A percentile compares a stretch with the other conserved stretches of the same genome.
phyloP scores from a whole-genome alignment of 2,888 invertebrate genomes.

The Linyphia triangularis region DNA sequence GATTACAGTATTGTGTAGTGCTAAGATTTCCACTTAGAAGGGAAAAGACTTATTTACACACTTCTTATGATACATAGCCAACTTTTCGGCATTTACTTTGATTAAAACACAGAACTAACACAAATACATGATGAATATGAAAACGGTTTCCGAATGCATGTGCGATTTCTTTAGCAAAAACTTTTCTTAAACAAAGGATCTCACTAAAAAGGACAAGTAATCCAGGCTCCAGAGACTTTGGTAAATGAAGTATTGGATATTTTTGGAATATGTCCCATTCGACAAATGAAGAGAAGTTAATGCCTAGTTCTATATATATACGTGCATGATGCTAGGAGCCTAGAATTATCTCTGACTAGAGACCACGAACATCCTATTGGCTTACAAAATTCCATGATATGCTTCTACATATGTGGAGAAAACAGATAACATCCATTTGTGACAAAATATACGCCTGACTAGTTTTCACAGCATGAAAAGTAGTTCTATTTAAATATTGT shows the following conservation, averaged over 20 bases:
- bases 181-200: slow-evolving; percentile 29
- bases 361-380: slow-evolving; percentile 68
- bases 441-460: slow-evolving; percentile 74
- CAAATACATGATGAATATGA: slow-evolving; percentile 66
- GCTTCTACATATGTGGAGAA: slow-evolving; percentile 65
- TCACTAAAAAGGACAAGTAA: slow-evolving; percentile 27
- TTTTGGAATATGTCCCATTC: not conserved
- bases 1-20: slow-evolving; percentile 45
- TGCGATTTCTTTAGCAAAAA: slow-evolving; percentile 61
- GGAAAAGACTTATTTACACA: slow-evolving; percentile 54
- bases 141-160: slow-evolving; percentile 42
- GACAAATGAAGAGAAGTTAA: not conserved
- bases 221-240: slow-evolving; percentile 28
- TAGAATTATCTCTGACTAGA: slow-evolving; percentile 67
- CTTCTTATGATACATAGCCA: slow-evolving; percentile 43
- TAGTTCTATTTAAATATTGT: slow-evolving; percentile 51
- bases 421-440: slow-evolving; percentile 54
- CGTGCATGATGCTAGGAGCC: slow-evolving; percentile 19
- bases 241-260: not conserved
- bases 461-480: slow-evolving; percentile 62
- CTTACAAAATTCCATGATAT: slow-evolving; percentile 74
- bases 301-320: not conserved
- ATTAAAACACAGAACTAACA: slow-evolving; percentile 66
- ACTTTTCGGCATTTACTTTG: slow-evolving; percentile 60
- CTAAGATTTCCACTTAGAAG: slow-evolving; percentile 68